Percentiles rank a stretch among this genome's conserved stretches.
Evolutionary conservation across 2,888 invertebrate species (phyloP).

Genomic region (Spatulosminthurus flaviceps): DNA sequence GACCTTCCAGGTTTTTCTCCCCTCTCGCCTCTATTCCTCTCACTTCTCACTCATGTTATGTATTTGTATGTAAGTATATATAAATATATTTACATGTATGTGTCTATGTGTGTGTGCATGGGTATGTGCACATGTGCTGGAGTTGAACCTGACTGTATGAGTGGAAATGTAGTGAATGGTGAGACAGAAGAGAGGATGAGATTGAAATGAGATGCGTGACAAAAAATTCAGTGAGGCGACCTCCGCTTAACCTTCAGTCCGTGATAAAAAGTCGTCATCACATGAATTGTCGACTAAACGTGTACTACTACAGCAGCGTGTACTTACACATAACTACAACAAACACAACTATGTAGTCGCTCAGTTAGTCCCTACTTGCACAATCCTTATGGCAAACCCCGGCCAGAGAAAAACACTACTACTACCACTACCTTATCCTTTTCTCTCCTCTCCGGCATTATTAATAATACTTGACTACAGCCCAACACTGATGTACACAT

Average conservation of each 20-base stretch:
- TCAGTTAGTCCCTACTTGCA: not conserved
- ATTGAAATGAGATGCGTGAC: slow-evolving; percentile 54
- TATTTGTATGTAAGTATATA: no score
- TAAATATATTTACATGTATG: no score
- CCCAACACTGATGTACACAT: no score
- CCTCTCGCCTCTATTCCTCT: slow-evolving; percentile 14
- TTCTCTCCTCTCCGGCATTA: no score
- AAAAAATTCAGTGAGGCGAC: slow-evolving; percentile 53
- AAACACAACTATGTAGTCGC: not conserved
- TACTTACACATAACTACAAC: slow-evolving; percentile 6
- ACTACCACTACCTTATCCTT: no score
- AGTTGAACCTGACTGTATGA: slow-evolving; percentile 13
- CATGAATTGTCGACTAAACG: slow-evolving; percentile 25
- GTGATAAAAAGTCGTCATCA: slow-evolving; percentile 48
- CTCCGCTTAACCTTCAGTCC: slow-evolving; percentile 55
- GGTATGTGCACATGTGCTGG: slow-evolving; percentile 5
- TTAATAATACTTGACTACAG: no score
- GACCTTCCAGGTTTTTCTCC: slow-evolving; percentile 30
- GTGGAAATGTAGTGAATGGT: slow-evolving; percentile 26
- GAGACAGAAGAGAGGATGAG: slow-evolving; percentile 37
- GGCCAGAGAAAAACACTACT: not conserved
- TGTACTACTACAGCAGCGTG: not conserved
- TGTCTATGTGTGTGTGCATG: slow-evolving; percentile 14
- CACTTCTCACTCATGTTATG: slow-evolving; percentile 7
- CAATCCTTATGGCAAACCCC: not conserved